Evolutionary conservation across 2,113 vertebrate species (phyloP), one percentile per base, ranked within the genome.

Genomic region (Takifugu flavidus): DNA sequence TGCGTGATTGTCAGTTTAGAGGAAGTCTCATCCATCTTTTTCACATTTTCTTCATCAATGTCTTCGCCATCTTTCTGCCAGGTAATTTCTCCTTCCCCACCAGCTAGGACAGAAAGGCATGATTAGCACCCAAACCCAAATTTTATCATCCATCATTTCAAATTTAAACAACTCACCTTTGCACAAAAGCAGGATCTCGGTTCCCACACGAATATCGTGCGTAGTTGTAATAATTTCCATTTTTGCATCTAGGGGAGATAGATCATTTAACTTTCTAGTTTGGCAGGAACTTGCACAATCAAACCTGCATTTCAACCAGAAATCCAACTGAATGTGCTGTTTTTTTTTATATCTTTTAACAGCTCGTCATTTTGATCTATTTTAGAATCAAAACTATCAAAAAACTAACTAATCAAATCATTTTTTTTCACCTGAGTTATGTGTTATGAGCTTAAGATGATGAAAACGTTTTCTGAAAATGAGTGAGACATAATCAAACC

Each of bases 41-140:
- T 2, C 12, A 89, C 65, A 25, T 20, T 26, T 0, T 72, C 42
- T 0, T 70, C 62, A 1, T 81, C 71, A 2, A 90, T 25, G 0
- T 89, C 86, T 13, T 84, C 74, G 0, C 44, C 80, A 29, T 88
- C 73, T 53, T 83, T 89, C 2, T 5, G 2, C 91, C 90, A 92
- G 0, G 4, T 82, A 26, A 92, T 79, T 0, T 67, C 63, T 55
- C 85, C 87, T 6, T 89, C 88, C 43, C 43, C 69, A 12, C 70
- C 73, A 15, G 71, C 87, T 91, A 15, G 13, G 34, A 54, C 29
- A 60, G 26, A 4, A 56, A 10, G 28, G 54, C 0, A 3, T 52
- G 0, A 2, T 29, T 6, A 28, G 6, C 4, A n/a, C 15, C 12
- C 45, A 47, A n/a, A 15, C n/a, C 6, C 45, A 47, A 5, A 14